Conservation (phyloP, 2,888 invertebrate genomes). For the Sympetrum striolatum region DNA sequence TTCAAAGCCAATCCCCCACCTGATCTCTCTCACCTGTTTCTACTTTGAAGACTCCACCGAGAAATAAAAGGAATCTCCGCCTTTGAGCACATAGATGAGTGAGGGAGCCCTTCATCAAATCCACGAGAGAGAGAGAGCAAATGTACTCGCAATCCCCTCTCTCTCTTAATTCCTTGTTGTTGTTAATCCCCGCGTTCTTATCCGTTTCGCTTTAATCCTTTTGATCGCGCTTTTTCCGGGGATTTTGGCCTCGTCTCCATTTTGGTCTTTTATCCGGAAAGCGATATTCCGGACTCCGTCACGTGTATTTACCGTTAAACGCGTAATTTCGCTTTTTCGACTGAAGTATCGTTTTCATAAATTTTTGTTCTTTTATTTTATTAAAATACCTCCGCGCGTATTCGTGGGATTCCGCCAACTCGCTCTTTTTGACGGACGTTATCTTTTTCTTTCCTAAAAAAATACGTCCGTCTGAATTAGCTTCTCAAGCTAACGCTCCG, state of each 20-base stretch:
- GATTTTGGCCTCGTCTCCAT: background rate
- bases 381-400: too few relatives aligned
- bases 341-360: too few relatives aligned
- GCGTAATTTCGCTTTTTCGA: too few relatives aligned
- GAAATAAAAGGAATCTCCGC: too few relatives aligned
- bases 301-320: too few relatives aligned
- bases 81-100: background rate
- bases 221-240: background rate
- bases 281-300: background rate
- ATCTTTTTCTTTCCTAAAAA: too few relatives aligned
- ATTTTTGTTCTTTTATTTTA: too few relatives aligned
- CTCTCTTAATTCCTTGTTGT: background rate
- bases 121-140: background rate
- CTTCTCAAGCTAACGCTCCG: too few relatives aligned
- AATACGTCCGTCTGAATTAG: too few relatives aligned
- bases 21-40: background rate
- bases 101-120: background rate
- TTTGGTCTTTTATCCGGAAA: background rate
- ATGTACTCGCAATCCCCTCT: background rate
- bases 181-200: background rate
- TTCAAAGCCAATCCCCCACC: background rate
- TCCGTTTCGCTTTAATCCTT: background rate
- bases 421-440: too few relatives aligned
- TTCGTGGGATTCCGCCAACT: too few relatives aligned
- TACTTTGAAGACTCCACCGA: too few relatives aligned